A percentile compares a stretch with the other conserved stretches of the same genome.
Conservation (phyloP, 1,140 invertebrate genomes). For the Psix sp. region DNA sequence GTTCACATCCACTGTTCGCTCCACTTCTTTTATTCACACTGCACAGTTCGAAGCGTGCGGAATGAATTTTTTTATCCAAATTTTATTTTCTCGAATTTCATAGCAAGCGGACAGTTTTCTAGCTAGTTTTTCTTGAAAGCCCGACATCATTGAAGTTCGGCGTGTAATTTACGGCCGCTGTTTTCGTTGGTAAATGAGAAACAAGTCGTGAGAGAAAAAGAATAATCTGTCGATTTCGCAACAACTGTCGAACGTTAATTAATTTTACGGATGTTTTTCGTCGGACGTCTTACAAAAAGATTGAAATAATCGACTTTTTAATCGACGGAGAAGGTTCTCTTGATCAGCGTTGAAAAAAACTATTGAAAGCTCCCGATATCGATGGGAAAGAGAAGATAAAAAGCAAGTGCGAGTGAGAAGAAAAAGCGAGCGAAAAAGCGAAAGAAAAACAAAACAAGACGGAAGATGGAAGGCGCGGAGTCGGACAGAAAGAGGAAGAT, state of each 20-base stretch:
- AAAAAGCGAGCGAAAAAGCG: constrained; percentile 1
- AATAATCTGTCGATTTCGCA: constrained; percentile 40
- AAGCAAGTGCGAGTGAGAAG: not conserved
- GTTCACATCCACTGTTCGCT: too few relatives aligned
- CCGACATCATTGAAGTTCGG: too few relatives aligned
- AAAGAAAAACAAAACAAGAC: constrained; percentile 14
- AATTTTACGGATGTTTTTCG: constrained; percentile 43
- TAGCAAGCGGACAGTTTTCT: too few relatives aligned
- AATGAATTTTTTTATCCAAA: too few relatives aligned
- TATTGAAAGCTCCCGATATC: too few relatives aligned
- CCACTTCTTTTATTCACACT: too few relatives aligned
- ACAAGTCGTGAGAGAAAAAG: constrained; percentile 28
- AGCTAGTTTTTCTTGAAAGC: too few relatives aligned
- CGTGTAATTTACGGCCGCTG: constrained; percentile 17
- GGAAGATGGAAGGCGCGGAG: not conserved
- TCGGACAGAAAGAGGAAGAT: constrained; percentile 1
- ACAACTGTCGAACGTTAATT: constrained; percentile 54
- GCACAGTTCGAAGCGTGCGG: too few relatives aligned
- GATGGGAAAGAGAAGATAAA: not conserved
- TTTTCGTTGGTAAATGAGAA: constrained; percentile 22
- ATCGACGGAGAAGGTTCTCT: constrained; percentile 40
- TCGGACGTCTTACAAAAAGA: constrained; percentile 10
- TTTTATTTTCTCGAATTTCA: too few relatives aligned
- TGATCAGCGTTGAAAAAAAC: constrained; percentile 15
- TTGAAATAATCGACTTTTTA: constrained; percentile 52